Base-by-base conservation (phyloP, 2,888 invertebrate species). In the Helobdella robusta region DNA sequence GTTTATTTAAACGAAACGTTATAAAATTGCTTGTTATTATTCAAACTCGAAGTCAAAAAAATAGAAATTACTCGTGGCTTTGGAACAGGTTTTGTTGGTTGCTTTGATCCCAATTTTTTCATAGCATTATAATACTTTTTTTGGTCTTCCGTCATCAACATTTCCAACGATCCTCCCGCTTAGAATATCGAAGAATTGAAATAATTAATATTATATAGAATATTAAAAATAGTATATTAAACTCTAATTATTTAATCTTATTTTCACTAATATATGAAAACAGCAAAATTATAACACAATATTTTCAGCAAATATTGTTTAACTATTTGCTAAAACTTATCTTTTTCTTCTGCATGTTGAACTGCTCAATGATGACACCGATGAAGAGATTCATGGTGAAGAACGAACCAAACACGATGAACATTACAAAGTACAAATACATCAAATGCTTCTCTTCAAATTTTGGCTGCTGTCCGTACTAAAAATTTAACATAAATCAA, bases 61-160 rank as follows among this genome's bases (percentile, higher is more conserved):
- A 48, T 3, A 4, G 6, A 2, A 25, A 81, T 83, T 85, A 95
- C 95, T 86, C 89, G 89, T 73, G 95, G 95, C 81, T 93, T 86
- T 71, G 95, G 95, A 80, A 92, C 95, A 73, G 95, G 94, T 85
- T 97, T 97, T 80, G 94, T 85, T 68, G 95, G 97, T 82, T 94
- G 92, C 82, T 95, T 95, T 66, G 91, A 91, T 74, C 94, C 92
- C 92, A 97, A 94, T 83, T 95, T 95, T 83, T 97, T 97, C 95
- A 97, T 97, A 69, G 97, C 95, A 80, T 93, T 94, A 84, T 95
- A 97, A 83, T 97, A 97, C 83, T 95, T 97, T 85, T 95, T 95
- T 84, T 97, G 97, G 83, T 95, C 95, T 81, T 95, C 95, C 76
- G 95, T 95, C 95, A 97, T 95, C 84, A 97, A 94, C 93, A 95